Conservation (phyloP, 2,888 invertebrate genomes). For the Zelleria hepariella region DNA sequence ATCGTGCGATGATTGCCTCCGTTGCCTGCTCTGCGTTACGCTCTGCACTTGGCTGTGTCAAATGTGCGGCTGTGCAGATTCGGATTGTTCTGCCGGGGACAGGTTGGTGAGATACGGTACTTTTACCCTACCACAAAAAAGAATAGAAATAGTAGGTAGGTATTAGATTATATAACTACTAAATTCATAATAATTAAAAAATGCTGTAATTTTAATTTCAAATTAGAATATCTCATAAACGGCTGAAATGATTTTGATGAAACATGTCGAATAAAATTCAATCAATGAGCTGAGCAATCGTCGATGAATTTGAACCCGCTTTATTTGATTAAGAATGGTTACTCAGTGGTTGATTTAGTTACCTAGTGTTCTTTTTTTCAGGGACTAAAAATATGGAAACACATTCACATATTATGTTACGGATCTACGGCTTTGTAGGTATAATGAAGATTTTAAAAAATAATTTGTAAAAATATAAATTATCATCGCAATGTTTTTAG, state of each 20-base stretch:
- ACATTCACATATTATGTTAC: neutral
- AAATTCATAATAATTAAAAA: no score
- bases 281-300: no score
- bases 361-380: neutral
- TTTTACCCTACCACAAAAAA: no score
- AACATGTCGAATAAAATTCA: no score
- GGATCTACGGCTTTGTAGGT: neutral
- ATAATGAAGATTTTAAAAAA: neutral
- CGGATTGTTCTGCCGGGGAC: neutral
- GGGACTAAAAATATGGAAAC: neutral
- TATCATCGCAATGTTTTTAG: neutral
- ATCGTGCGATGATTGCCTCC: constrained; percentile 20
- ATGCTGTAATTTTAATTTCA: no score
- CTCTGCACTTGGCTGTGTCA: neutral
- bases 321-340: no score
- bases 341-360: neutral
- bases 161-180: no score
- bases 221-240: no score
- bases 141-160: no score
- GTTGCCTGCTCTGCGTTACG: neutral
- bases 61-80: neutral
- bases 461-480: neutral
- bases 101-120: no score
- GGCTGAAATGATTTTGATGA: no score
- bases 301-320: no score